Evolutionary conservation across 2,797 vertebrate species (phyloP).

Genomic region (Potorous gilbertii): DNA sequence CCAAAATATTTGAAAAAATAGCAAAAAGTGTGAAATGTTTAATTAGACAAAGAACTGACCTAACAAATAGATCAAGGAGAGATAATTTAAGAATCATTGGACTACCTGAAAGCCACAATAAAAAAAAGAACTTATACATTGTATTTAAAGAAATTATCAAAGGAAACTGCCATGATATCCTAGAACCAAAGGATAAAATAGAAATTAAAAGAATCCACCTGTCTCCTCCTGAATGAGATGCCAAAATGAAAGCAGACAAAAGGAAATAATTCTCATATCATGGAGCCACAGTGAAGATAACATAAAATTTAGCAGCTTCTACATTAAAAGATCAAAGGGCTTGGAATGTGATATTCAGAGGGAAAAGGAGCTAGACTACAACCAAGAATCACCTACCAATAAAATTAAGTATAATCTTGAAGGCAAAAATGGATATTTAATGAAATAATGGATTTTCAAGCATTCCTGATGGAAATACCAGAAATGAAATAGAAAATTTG

Average conservation of each 20-base stretch:
- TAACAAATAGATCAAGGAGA: too few species aligned
- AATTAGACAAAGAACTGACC: too few species aligned
- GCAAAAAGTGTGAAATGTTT: too few species aligned
- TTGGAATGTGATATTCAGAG: too few species aligned
- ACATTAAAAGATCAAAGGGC: not conserved
- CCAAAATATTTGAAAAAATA: not conserved
- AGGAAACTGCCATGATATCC: not conserved
- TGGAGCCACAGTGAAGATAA: not conserved
- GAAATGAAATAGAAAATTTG: not conserved
- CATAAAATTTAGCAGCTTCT: not conserved
- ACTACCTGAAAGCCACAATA: too few species aligned
- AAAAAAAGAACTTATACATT: too few species aligned
- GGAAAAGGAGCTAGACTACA: not conserved
- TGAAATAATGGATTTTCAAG: not conserved
- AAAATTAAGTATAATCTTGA: not conserved
- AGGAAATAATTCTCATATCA: not conserved
- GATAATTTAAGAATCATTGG: too few species aligned
- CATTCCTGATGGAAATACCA: not conserved
- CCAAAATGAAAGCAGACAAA: not conserved
- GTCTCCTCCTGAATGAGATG: not conserved
- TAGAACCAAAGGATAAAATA: not conserved
- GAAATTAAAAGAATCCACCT: not conserved
- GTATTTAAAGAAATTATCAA: not conserved
- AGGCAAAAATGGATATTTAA: not conserved
- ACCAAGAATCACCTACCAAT: not conserved